These are phyloP conservation scores for Siniperca obscura DNA, from an alignment of 2,797 vertebrate species.

Conservation along the genomic window DNA sequence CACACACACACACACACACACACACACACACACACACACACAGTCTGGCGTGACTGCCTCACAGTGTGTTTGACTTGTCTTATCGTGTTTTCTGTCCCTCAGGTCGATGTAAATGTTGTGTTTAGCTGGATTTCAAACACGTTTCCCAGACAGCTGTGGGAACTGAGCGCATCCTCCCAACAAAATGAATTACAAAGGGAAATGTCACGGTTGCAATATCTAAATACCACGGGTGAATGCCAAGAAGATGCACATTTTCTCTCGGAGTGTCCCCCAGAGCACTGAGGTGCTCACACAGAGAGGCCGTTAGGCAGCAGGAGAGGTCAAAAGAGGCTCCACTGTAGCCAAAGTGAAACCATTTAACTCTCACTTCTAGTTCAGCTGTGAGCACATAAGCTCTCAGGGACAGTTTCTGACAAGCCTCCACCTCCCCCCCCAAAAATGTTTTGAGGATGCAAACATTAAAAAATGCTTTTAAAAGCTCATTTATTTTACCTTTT, in stretches of 20 bases:
- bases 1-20: slow-evolving; percentile 5
- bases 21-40: neutral
- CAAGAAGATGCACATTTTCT: slow-evolving; percentile 29
- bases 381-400: slow-evolving; percentile 29
- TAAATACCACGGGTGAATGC: slow-evolving; percentile 32
- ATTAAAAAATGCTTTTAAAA: slow-evolving; percentile 58
- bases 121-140: slow-evolving; percentile 41
- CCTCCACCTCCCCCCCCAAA: neutral
- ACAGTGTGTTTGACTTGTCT: slow-evolving; percentile 36
- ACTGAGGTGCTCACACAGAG: slow-evolving; percentile 21
- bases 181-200: slow-evolving; percentile 15
- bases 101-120: slow-evolving; percentile 54
- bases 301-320: slow-evolving; percentile 45
- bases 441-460: slow-evolving; percentile 1
- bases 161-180: slow-evolving; percentile 6
- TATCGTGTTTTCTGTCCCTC: slow-evolving; percentile 40
- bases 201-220: slow-evolving; percentile 56
- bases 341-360: slow-evolving; percentile 51
- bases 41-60: slow-evolving; percentile 41
- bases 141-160: slow-evolving; percentile 32
- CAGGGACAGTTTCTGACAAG: neutral
- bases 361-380: slow-evolving; percentile 50
- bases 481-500: slow-evolving; percentile 63
- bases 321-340: slow-evolving; percentile 46
- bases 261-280: neutral